Percentiles rank a stretch among this genome's conserved stretches.
Conservation (phyloP, 2,888 invertebrate species). For the Eubasilissa splendida region DNA sequence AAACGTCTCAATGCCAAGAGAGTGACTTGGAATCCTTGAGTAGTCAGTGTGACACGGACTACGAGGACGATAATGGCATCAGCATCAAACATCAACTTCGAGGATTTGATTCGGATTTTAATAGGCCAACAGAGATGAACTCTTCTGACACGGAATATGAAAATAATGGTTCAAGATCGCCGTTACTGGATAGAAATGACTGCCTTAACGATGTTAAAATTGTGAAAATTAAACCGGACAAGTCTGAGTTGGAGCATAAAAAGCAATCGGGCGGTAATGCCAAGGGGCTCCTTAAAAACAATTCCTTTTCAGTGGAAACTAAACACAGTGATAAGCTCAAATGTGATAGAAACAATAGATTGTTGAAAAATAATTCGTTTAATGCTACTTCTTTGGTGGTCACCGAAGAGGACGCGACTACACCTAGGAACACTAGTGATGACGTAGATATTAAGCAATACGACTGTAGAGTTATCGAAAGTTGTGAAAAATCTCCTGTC, state of each 20-base stretch:
- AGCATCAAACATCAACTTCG: conserved; percentile 64
- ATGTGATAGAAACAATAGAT: conserved; percentile 69
- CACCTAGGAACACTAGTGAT: conserved; percentile 28
- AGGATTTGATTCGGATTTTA: conserved; percentile 71
- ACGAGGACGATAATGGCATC: conserved; percentile 73
- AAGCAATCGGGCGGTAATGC: conserved; percentile 65
- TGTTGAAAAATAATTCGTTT: conserved; percentile 64
- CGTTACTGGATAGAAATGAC: conserved; percentile 73
- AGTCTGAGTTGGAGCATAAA: conserved; percentile 65
- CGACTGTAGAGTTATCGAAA: conserved; percentile 58
- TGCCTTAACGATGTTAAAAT: conserved; percentile 66
- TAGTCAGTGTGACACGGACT: conserved; percentile 76
- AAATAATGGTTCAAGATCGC: conserved; percentile 81
- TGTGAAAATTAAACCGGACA: conserved; percentile 63
- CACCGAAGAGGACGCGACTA: conserved; percentile 47
- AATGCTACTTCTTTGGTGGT: conserved; percentile 53
- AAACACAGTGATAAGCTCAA: conserved; percentile 67
- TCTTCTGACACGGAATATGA: conserved; percentile 79
- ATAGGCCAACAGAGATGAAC: conserved; percentile 67
- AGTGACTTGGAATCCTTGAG: conserved; percentile 74
- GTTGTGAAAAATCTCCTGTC: conserved; percentile 60
- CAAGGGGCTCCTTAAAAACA: conserved; percentile 63
- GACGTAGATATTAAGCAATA: conserved; percentile 55
- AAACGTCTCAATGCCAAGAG: conserved; percentile 76
- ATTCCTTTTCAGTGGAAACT: conserved; percentile 60